These are phyloP conservation scores for Crotophaga sulcirostris DNA, from an alignment of 2,113 vertebrate genomes.

Conservation along the genomic window DNA sequence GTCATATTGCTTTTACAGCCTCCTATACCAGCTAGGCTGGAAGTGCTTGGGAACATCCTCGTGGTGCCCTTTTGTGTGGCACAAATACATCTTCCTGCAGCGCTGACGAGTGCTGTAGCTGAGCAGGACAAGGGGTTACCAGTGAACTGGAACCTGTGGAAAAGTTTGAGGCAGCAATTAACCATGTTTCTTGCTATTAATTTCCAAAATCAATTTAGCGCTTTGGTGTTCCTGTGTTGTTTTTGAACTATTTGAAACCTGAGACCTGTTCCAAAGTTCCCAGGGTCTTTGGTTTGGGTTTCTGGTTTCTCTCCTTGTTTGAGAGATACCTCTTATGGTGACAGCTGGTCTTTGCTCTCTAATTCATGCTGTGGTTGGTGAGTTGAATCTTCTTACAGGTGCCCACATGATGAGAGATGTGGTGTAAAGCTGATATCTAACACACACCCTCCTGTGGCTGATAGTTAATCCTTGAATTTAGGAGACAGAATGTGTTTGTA, in stretches of 20 bases:
- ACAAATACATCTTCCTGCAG: neutral
- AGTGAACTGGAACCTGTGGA: neutral
- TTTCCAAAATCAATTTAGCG: neutral
- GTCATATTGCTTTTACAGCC: neutral
- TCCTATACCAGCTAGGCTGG: neutral
- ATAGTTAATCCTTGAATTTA: neutral
- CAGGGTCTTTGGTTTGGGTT: neutral
- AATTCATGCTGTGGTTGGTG: neutral
- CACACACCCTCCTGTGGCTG: neutral
- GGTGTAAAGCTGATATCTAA: neutral
- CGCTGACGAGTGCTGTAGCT: neutral
- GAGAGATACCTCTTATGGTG: neutral
- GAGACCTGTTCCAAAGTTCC: neutral
- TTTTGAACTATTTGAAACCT: neutral
- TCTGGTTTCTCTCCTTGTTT: neutral
- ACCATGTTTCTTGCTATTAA: neutral
- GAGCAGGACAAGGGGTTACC: neutral
- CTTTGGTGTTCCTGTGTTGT: neutral
- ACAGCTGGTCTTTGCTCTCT: neutral
- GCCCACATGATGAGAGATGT: neutral
- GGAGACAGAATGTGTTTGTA: neutral
- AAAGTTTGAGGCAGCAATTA: neutral
- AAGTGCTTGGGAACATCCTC: neutral
- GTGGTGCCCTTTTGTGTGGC: neutral
- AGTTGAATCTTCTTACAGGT: neutral